Evolutionary conservation across 2,797 vertebrate species (phyloP).

Genomic region (Netta rufina): DNA sequence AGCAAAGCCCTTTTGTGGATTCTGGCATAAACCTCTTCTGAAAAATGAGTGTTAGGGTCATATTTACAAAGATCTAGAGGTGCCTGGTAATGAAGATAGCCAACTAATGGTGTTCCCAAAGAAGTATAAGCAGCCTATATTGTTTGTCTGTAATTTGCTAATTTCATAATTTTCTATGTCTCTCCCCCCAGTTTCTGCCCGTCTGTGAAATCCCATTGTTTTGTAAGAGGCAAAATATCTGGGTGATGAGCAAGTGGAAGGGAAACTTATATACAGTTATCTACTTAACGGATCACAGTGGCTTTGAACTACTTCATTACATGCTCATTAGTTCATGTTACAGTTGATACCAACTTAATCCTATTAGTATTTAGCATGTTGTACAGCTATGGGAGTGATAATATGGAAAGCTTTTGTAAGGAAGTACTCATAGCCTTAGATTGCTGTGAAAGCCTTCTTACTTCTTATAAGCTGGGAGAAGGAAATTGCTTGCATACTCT

Average conservation of each 20-base stretch:
- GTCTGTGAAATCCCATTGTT: neutral
- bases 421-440: neutral
- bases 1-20: neutral
- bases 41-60: neutral
- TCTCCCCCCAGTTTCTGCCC: neutral
- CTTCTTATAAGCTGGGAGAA: neutral
- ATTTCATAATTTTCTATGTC: neutral
- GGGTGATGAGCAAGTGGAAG: neutral
- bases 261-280: slow-evolving; percentile 2
- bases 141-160: neutral
- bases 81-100: neutral
- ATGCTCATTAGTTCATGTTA: slow-evolving; percentile 68
- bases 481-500: neutral
- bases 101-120: neutral
- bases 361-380: slow-evolving; percentile 30
- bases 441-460: neutral
- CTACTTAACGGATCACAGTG: neutral
- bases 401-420: slow-evolving; percentile 6
- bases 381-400: slow-evolving; percentile 38
- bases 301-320: slow-evolving; percentile 56
- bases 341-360: slow-evolving; percentile 57
- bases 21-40: neutral
- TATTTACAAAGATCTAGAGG: neutral
- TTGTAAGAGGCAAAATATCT: neutral
- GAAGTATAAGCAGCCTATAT: neutral